Evolutionary conservation across 2,797 vertebrate species (phyloP), one percentile per base, ranked within the genome.

Genomic region (Pogonophryne albipinna): DNA sequence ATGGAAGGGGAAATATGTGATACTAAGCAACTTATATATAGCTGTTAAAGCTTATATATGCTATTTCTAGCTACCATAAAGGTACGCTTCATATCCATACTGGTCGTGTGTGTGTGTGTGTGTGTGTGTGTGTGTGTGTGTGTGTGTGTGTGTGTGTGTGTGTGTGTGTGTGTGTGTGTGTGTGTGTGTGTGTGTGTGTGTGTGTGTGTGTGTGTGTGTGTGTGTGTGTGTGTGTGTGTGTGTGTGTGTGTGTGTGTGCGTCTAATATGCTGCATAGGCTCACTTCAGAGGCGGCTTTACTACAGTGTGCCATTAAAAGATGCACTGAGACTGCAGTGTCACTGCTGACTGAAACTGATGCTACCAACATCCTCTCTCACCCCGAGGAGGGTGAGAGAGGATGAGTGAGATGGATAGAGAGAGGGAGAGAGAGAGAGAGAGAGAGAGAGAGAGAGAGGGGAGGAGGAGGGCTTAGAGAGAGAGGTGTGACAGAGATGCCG

Each of bases 301-400:
- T 67, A 79, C 61, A 55, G 62, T 17, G 66, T 87, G 86, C 83
- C 85, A 85, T 92, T 90, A 92, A 92, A 93, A 72, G 81, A 87
- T 90, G 89, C 89, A 85, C 90, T 58, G 79, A 93, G 92, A 94
- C 93, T 94, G 94, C 94, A 94, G 92, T 94, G 94, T 95, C 93
- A 95, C 91, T 85, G 91, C 91, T 92, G 91, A 92, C 91, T 87
- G 91, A 91, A 92, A 91, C 71, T 82, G 92, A 94, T 93, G 93
- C 90, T 87, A 82, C 89, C 85, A 79, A 93, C 81, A 84, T 85
- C 81, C 87, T 90, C 46, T 47, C 81, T 87, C 76, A 15, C 82
- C 82, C 85, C 4, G 8, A 69, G 79, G 80, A 85, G 71, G 23
- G 70, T 70, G 56, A 15, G 56, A 12, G 44, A 51, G 61, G 20